phyloP scores from a whole-genome alignment of 2,113 vertebrate genomes.

The Oxyura jamaicensis region DNA sequence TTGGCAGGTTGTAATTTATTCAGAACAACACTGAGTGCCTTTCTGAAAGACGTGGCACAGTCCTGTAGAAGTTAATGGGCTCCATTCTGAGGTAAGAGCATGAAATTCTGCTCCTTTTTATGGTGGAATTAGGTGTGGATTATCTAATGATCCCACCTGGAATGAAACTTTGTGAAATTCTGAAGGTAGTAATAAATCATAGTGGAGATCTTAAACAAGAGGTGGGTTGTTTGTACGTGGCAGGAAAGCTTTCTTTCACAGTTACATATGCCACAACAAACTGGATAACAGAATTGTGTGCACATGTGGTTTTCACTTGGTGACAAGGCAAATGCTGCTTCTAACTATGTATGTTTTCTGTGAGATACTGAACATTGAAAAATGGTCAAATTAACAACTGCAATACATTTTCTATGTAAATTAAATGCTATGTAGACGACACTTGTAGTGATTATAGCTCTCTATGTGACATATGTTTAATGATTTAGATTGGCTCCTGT shows the following conservation, averaged over 20 bases:
- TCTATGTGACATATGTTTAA: constrained; percentile 47
- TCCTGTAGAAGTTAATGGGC: neutral
- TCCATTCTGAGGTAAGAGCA: neutral
- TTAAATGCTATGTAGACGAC: neutral
- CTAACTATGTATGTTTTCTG: constrained; percentile 1
- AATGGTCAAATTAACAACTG: neutral
- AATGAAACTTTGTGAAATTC: neutral
- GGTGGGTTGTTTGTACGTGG: neutral
- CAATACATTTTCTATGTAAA: neutral
- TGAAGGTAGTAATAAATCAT: neutral
- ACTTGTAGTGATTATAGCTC: constrained; percentile 14
- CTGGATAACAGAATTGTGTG: neutral
- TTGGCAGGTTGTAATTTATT: neutral
- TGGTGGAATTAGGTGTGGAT: neutral
- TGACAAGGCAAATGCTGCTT: neutral
- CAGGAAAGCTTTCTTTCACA: neutral
- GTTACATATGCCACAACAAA: neutral
- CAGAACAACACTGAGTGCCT: neutral
- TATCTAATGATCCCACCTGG: neutral
- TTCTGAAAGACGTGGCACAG: neutral
- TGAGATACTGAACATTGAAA: neutral
- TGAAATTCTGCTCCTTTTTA: neutral
- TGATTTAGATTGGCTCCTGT: constrained; percentile 57
- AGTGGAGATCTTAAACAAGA: neutral
- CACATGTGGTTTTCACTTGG: neutral